A percentile compares a stretch with the other conserved stretches of the same genome.
Conservation (phyloP, 2,797 vertebrate genomes). For the Gambelia wislizenii region DNA sequence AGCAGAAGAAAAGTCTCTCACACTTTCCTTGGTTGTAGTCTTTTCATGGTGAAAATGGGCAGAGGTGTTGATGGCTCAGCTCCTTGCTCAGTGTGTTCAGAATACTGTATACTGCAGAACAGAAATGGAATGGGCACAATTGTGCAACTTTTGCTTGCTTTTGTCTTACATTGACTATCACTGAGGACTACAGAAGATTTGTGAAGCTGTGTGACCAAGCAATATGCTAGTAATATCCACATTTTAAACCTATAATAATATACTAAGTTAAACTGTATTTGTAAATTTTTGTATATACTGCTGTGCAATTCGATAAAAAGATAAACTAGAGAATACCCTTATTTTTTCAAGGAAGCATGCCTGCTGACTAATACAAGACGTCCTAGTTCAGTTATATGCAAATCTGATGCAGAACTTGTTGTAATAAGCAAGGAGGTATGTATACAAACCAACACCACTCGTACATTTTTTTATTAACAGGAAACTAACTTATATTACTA, state of each 20-base stretch:
- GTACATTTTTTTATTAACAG: not conserved
- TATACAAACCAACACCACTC: not conserved
- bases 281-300: not conserved
- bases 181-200: not conserved
- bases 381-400: constrained; percentile 58
- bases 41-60: not conserved
- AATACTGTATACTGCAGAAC: not conserved
- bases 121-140: not conserved
- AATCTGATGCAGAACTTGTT: constrained; percentile 64
- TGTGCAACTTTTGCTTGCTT: not conserved
- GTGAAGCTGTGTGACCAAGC: not conserved
- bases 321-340: constrained; percentile 21
- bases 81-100: not conserved
- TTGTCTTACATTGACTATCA: not conserved
- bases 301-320: constrained; percentile 6
- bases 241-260: not conserved
- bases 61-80: not conserved
- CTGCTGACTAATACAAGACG: constrained; percentile 58
- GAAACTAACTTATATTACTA: not conserved
- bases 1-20: not conserved
- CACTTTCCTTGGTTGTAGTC: no score
- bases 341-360: constrained; percentile 63
- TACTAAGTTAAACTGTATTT: not conserved
- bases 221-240: not conserved
- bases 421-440: constrained; percentile 64